phyloP scores from a whole-genome alignment of 2,797 vertebrate species.

The Anas georgica region DNA sequence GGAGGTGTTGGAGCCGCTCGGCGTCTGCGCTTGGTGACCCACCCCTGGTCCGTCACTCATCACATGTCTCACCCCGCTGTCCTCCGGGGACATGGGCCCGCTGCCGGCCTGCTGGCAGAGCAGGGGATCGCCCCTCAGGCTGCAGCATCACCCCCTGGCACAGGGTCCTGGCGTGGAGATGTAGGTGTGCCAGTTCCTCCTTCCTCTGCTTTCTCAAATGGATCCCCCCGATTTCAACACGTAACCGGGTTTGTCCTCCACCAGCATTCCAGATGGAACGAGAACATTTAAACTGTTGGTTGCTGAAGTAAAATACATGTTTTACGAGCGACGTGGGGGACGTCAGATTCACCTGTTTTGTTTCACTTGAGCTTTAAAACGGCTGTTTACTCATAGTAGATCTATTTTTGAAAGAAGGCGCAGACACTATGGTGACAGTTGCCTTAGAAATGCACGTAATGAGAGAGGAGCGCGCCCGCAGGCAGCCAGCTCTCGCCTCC shows the following conservation, averaged over 20 bases:
- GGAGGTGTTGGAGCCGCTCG: neutral
- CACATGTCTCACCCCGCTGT: neutral
- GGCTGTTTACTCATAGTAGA: neutral
- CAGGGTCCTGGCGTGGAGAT: neutral
- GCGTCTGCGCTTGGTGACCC: neutral
- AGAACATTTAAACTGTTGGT: neutral
- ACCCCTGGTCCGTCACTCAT: neutral
- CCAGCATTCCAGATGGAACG: neutral
- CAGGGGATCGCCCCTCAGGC: neutral
- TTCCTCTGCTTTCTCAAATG: neutral
- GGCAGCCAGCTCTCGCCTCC: neutral
- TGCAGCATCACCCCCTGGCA: neutral
- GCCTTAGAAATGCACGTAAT: conserved; percentile 45
- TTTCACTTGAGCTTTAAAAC: conserved; percentile 2
- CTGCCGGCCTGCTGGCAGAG: neutral
- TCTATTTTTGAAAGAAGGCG: conserved; percentile 31
- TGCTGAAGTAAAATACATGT: neutral
- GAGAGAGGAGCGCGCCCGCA: neutral
- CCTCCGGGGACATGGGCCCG: neutral
- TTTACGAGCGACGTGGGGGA: neutral
- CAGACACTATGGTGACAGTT: conserved; percentile 49
- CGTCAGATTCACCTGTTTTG: neutral
- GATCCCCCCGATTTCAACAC: neutral
- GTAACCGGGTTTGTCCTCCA: neutral
- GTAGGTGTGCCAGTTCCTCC: neutral